Evolutionary conservation across 2,888 invertebrate species (phyloP), one percentile per base, ranked within the genome.

Genomic region (Acleris laterana): DNA sequence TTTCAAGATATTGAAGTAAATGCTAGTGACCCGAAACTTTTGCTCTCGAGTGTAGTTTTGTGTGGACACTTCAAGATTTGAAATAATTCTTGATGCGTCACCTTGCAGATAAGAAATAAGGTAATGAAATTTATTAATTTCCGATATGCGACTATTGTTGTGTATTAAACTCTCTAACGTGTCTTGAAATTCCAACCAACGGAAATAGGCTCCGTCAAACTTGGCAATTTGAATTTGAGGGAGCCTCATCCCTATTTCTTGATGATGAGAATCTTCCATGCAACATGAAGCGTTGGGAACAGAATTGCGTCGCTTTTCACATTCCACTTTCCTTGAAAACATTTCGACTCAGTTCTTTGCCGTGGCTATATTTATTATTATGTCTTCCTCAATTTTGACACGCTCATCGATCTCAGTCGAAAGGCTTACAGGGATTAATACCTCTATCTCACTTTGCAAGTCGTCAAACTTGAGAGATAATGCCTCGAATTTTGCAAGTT

Each of bases 381-480:
- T 44, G n/a, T 44, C n/a, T n/a, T 44, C 16, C 44, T 44, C 44
- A 13, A 44, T 44, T n/a, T n/a, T 44, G 4, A n/a, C 44, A 13
- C 44, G 44, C n/a, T 44, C 16, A 44, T 44, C 44, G n/a, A 44
- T 44, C 44, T 44, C 44, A 13, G 44, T 44, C 13, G 44, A 44
- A 13, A 44, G n/a, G n/a, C 3, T 44, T 13, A n/a, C 44, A 44
- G 44, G n/a, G 44, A 5, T n/a, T n/a, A 44, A n/a, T n/a, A 44
- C 16, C 44, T 44, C 44, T 13, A 44, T 44, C n/a, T 44, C 44
- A n/a, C n/a, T 44, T 44, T 44, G 44, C 44, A 44, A 44, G 6
- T 44, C 44, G n/a, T 44, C 44, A n/a, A 44, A 44, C n/a, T 44
- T 44, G 44, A 44, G 16, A n/a, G 44, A 44, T n/a, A 44, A 44